Base-by-base conservation (phyloP, 2,113 vertebrate species). In the Brachyhypopomus occidentalis region DNA sequence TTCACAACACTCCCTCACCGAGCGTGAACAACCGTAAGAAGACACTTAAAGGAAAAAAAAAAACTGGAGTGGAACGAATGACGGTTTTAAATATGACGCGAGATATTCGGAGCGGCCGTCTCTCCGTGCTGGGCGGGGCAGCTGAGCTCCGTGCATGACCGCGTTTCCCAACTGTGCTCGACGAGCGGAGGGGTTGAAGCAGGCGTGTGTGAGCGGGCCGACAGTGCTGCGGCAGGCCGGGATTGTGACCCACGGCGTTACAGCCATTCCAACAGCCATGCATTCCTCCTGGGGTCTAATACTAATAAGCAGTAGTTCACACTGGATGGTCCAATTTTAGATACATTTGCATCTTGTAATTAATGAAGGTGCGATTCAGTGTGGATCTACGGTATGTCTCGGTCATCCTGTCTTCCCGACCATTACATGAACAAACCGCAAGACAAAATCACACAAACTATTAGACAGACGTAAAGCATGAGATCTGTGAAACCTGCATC, bases 401-500 rank as follows among this genome's bases (percentile, higher is more conserved):
- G 36, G 17, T 27, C 4, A 22, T 60, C 34, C 52, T 27, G 16
- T 20, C 55, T 22, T 52, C 25, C 48, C 59, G 22, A 23, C 52
- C 9, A 3, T 45, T 62, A 77, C 22, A 70, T 16, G 41, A 70
- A 75, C 62, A 69, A 73, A 67, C 62, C n/a, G 55, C 55, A 64
- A 45, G 56, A 62, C 27, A 67, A 59, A 19, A 82, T 71, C 30
- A 73, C 11, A 27, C 55, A 81, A 81, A 67, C 11, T 30, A 62
- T 67, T 5, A 67, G 48, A 41, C 36, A 75, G 41, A 60, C 78
- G 74, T 62, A 69, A 45, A 67, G 38, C 7, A 27, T 52, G 63
- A 79, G 45, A 77, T 66, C 9, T 48, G 71, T 69, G 73, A 67
- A 52, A 75, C n/a, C 19, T 67, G 75, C 9, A 75, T 70, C 25